Percentiles rank a stretch among this genome's conserved stretches.
phyloP scores from a whole-genome alignment of 2,888 invertebrate species.

The Dysmachus trigonus region DNA sequence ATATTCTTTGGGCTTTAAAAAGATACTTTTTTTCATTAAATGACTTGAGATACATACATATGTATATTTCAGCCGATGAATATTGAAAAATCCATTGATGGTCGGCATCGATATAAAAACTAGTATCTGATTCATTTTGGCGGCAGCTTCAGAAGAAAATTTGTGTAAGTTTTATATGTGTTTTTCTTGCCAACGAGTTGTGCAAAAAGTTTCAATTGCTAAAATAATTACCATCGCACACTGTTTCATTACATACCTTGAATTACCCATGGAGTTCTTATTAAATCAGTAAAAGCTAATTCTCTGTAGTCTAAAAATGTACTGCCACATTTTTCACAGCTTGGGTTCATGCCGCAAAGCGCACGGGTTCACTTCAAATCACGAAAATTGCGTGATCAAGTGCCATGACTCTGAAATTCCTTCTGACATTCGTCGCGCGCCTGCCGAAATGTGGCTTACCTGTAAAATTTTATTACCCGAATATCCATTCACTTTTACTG shows the following conservation, averaged over 20 bases:
- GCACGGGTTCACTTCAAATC: background rate
- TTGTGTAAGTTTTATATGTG: background rate
- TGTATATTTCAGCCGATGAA: too few species aligned
- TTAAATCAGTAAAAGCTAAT: background rate
- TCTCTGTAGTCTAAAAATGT: background rate
- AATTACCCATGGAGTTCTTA: background rate
- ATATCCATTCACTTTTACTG: background rate
- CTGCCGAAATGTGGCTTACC: background rate
- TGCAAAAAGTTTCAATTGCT: background rate
- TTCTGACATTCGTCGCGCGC: background rate
- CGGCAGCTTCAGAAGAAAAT: background rate
- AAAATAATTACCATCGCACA: background rate
- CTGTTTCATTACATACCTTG: background rate
- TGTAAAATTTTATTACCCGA: background rate
- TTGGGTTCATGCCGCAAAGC: background rate
- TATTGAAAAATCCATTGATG: background rate
- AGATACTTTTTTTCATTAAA: too few species aligned
- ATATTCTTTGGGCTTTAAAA: too few species aligned
- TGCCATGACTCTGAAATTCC: background rate
- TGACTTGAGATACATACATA: too few species aligned
- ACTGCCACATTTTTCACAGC: background rate
- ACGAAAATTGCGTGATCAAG: background rate
- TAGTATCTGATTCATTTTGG: background rate
- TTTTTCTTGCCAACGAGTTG: background rate
- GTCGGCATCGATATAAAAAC: background rate